Percentiles rank a stretch among this genome's conserved stretches.
Evolutionary conservation across 2,888 invertebrate species (phyloP).

Genomic region (Tipula lateralis): DNA sequence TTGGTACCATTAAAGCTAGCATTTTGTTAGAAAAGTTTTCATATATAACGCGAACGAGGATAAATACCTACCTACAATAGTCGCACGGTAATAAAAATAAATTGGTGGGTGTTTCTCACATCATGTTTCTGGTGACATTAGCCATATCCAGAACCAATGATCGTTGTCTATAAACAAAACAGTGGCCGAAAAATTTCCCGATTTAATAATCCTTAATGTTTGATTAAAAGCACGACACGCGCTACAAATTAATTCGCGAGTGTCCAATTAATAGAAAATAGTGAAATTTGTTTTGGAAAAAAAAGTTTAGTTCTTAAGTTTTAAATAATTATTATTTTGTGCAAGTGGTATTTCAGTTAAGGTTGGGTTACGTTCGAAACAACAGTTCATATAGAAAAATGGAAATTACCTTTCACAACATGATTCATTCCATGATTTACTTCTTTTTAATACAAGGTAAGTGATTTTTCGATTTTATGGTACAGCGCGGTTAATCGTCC

Average conservation of each 20-base stretch:
- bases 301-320: neutral
- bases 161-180: neutral
- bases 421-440: constrained; percentile 19
- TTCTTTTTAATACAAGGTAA: neutral
- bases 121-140: neutral
- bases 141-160: neutral
- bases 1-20: neutral
- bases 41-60: neutral
- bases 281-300: neutral
- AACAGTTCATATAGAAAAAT: neutral
- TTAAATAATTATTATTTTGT: neutral
- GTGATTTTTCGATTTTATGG: neutral
- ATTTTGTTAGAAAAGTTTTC: neutral
- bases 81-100: neutral
- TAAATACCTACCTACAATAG: neutral
- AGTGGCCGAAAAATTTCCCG: neutral
- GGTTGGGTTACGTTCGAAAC: neutral
- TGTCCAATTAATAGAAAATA: neutral
- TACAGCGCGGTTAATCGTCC: neutral
- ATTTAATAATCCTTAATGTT: neutral
- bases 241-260: neutral
- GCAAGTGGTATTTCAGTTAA: neutral
- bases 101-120: neutral
- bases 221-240: neutral
- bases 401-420: neutral